Conservation (phyloP, 2,113 vertebrate species). For the Camelus dromedarius region DNA sequence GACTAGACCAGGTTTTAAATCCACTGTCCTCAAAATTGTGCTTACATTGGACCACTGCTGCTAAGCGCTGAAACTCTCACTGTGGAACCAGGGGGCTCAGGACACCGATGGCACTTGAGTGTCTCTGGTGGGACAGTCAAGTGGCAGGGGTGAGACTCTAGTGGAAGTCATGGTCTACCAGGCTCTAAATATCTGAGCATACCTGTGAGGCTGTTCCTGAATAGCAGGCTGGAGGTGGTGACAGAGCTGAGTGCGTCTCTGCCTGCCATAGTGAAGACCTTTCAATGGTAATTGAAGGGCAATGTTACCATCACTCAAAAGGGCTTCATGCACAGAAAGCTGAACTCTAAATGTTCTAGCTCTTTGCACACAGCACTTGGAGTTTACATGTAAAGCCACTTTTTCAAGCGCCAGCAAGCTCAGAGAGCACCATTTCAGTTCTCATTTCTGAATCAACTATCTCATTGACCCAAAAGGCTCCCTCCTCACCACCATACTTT, state of each 20-base stretch:
- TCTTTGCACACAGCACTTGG: not conserved
- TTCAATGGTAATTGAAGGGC: not conserved
- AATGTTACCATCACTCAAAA: not conserved
- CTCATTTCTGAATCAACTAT: not conserved
- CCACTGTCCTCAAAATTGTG: not conserved
- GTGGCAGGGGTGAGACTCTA: not conserved
- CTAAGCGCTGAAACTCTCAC: not conserved
- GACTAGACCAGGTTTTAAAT: not conserved
- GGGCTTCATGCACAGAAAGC: not conserved
- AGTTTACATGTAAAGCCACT: not conserved
- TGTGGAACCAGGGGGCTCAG: fast-evolving
- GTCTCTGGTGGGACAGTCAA: not conserved
- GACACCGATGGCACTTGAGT: not conserved
- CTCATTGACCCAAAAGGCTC: not conserved
- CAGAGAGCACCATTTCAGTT: not conserved
- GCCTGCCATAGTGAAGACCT: not conserved
- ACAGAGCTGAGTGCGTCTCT: not conserved
- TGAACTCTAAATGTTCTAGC: not conserved
- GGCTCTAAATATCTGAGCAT: too few relatives aligned
- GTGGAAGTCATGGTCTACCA: not conserved
- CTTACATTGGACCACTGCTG: not conserved
- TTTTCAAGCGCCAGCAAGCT: not conserved
- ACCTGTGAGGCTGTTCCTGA: not conserved
- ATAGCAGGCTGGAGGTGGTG: not conserved
- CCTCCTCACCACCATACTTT: fast-evolving